phyloP scores from a whole-genome alignment of 2,113 vertebrate species.

The Toxotes jaculatrix region DNA sequence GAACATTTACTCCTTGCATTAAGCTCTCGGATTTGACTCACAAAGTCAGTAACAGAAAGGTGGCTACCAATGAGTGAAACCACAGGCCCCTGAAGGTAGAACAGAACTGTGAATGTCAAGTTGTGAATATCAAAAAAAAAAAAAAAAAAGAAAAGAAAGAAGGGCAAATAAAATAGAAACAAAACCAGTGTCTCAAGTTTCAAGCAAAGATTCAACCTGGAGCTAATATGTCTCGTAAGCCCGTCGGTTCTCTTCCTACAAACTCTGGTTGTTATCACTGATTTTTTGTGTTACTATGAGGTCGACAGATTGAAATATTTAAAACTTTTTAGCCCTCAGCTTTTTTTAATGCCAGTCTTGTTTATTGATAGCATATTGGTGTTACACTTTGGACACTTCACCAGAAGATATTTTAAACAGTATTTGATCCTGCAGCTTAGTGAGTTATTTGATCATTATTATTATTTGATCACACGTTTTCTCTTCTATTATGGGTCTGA shows the following conservation, averaged over 20 bases:
- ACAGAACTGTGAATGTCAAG: not conserved
- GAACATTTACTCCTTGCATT: not conserved
- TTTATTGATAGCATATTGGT: conserved; percentile 24
- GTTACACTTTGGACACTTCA: conserved; percentile 8
- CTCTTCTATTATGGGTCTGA: not conserved
- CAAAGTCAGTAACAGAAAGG: not conserved
- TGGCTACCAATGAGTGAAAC: not conserved
- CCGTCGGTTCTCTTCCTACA: conserved; percentile 15
- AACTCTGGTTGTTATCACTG: not conserved
- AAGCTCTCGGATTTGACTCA: conserved; percentile 10
- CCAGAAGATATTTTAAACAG: not conserved
- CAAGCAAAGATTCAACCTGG: not conserved
- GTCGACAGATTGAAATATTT: conserved; percentile 13
- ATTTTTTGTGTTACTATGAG: not conserved
- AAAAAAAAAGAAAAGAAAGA: not conserved
- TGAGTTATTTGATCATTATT: conserved; percentile 16
- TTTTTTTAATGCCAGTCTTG: conserved; percentile 6
- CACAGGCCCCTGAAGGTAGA: not conserved
- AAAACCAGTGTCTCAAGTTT: not conserved
- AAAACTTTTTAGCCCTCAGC: conserved; percentile 10
- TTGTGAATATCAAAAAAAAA: not conserved
- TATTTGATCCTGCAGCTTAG: conserved; percentile 16
- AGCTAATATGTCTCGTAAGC: not conserved
- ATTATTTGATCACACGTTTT: not conserved
- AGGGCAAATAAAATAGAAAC: not conserved